A percentile compares a stretch with the other conserved stretches of the same genome.
These are phyloP conservation scores for Psophia crepitans DNA, from an alignment of 2,113 vertebrate genomes.

Conservation along the genomic window DNA sequence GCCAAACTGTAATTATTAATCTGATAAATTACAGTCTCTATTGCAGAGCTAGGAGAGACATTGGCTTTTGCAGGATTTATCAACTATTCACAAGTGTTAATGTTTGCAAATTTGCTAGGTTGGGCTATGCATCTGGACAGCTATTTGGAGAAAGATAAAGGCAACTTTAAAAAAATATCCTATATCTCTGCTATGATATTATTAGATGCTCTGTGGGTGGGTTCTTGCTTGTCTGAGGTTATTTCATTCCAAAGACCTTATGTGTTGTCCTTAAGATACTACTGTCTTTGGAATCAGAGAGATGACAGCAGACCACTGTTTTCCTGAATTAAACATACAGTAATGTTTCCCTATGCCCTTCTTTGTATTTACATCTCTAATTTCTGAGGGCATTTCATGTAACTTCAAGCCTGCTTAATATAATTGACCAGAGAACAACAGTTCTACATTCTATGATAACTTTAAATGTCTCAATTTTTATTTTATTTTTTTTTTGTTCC, in stretches of 20 bases:
- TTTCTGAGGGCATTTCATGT: not conserved
- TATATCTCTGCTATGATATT: not conserved
- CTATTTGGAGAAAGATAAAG: constrained; percentile 22
- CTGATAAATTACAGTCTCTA: not conserved
- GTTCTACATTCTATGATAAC: not conserved
- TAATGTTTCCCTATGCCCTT: not conserved
- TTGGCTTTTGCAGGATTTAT: constrained; percentile 6
- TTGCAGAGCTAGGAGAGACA: not conserved
- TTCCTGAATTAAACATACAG: not conserved
- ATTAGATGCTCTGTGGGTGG: not conserved
- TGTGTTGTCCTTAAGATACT: not conserved
- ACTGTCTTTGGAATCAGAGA: not conserved
- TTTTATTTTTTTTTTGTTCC: not conserved
- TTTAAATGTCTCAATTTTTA: not conserved
- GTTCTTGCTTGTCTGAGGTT: not conserved
- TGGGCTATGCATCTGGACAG: not conserved
- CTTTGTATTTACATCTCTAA: not conserved
- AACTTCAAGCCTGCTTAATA: not conserved
- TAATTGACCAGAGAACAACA: not conserved
- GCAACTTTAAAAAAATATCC: not conserved
- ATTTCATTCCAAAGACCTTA: not conserved
- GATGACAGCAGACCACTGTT: not conserved
- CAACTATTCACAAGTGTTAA: not conserved
- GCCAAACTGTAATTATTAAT: not conserved
- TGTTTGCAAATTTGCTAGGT: not conserved